These are phyloP conservation scores for Barnardius zonarius DNA, from an alignment of 2,113 vertebrate genomes.

Conservation along the genomic window DNA sequence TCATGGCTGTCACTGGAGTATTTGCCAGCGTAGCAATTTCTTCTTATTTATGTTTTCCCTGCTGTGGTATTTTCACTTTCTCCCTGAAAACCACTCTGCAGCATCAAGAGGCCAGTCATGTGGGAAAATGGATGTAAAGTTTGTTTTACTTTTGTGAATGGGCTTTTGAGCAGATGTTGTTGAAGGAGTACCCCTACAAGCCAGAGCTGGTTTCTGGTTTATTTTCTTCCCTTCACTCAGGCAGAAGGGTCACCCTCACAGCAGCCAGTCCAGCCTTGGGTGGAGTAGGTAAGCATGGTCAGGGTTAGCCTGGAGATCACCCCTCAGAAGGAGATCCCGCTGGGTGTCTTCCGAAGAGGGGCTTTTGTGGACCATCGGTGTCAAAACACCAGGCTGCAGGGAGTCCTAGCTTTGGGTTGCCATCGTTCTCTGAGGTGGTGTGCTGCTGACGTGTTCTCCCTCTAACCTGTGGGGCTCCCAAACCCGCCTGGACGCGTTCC, in stretches of 20 bases:
- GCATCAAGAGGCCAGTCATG: neutral
- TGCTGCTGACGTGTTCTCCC: neutral
- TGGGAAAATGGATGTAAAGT: neutral
- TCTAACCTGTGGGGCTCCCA: neutral
- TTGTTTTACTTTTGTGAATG: neutral
- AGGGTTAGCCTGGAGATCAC: neutral
- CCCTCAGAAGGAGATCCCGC: neutral
- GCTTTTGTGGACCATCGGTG: neutral
- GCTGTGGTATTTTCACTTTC: neutral
- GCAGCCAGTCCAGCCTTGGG: neutral
- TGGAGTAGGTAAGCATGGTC: fast-evolving
- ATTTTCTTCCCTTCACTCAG: neutral
- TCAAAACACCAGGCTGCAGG: neutral
- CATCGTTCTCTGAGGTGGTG: fast-evolving
- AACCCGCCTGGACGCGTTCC: neutral
- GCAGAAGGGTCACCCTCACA: neutral
- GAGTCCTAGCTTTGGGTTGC: neutral
- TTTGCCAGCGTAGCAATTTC: neutral
- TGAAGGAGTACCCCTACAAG: neutral
- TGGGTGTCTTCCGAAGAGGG: neutral
- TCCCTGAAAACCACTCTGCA: neutral
- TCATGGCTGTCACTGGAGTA: fast-evolving
- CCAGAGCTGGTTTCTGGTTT: neutral
- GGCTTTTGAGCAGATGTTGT: neutral
- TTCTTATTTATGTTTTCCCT: neutral